Percentiles rank a stretch among this genome's conserved stretches.
Conservation (phyloP, 2,888 invertebrate genomes). For the Isoperla grammatica region DNA sequence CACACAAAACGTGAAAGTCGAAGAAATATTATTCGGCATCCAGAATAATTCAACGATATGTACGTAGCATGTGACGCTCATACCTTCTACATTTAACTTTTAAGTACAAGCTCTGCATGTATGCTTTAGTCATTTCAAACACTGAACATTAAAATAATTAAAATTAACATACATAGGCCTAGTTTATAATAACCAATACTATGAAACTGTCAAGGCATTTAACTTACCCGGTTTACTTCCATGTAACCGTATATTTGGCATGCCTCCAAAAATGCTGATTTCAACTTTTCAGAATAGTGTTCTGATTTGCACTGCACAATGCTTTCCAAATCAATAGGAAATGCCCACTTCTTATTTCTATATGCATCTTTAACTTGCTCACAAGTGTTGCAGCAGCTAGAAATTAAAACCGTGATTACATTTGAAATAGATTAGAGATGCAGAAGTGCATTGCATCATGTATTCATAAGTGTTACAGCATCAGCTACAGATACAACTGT, state of each 20-base stretch:
- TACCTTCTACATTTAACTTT: too few species aligned
- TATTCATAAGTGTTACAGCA: background rate
- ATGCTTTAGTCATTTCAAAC: too few species aligned
- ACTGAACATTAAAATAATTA: too few species aligned
- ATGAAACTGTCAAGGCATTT: too few species aligned
- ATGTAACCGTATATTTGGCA: conserved; percentile 93
- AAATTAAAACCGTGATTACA: conserved; percentile 27
- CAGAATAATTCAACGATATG: too few species aligned
- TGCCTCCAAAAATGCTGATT: conserved; percentile 84
- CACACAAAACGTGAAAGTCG: too few species aligned
- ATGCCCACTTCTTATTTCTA: conserved; percentile 77
- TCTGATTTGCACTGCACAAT: conserved; percentile 90
- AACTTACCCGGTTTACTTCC: conserved; percentile 81
- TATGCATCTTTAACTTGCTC: conserved; percentile 94
- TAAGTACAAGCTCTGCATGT: too few species aligned
- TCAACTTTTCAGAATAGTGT: conserved; percentile 64
- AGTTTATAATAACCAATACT: too few species aligned
- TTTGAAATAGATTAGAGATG: background rate
- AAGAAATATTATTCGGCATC: too few species aligned
- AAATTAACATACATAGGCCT: too few species aligned
- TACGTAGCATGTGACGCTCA: too few species aligned
- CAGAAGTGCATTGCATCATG: background rate
- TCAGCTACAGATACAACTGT: too few species aligned
- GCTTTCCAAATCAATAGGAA: conserved; percentile 63
- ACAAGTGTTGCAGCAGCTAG: conserved; percentile 94